phyloP scores from a whole-genome alignment of 2,797 vertebrate genomes.

The Myoxocephalus aenaeus region DNA sequence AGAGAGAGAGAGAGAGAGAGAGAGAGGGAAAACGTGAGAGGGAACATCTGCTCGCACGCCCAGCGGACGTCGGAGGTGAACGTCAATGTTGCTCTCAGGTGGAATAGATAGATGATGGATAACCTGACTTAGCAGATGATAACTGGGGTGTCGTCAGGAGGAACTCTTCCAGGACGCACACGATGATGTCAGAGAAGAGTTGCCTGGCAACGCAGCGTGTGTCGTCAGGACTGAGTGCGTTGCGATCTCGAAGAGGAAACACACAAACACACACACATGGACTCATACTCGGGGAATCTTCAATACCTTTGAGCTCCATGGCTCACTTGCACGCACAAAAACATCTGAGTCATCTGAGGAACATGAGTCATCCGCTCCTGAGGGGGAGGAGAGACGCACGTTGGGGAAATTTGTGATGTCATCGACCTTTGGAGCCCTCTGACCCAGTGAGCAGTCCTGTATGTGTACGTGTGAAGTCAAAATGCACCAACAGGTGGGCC shows the following conservation, averaged over 20 bases:
- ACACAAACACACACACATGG: slow-evolving; percentile 2
- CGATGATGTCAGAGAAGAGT: slow-evolving; percentile 90
- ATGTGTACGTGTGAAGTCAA: not conserved
- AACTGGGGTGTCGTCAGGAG: slow-evolving; percentile 66
- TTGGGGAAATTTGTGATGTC: slow-evolving; percentile 54
- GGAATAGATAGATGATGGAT: slow-evolving; percentile 7
- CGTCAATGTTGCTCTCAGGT: not conserved
- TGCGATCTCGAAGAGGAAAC: slow-evolving; percentile 23
- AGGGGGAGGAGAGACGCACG: slow-evolving; percentile 31
- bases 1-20: not conserved
- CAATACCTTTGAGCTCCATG: not conserved
- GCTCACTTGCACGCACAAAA: slow-evolving; percentile 26
- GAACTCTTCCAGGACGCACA: slow-evolving; percentile 82
- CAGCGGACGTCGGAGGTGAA: not conserved
- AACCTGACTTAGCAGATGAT: slow-evolving; percentile 1
- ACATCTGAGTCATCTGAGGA: slow-evolving; percentile 68
- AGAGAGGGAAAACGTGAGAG: not conserved
- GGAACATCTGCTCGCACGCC: not conserved
- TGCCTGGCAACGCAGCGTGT: slow-evolving; percentile 88
- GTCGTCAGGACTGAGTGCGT: slow-evolving; percentile 77
- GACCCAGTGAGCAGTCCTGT: slow-evolving; percentile 39
- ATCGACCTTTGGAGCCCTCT: slow-evolving; percentile 34
- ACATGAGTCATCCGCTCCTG: slow-evolving; percentile 60
- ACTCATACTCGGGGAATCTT: slow-evolving; percentile 6
- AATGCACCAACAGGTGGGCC: not conserved